Evolutionary conservation across 2,113 vertebrate species (phyloP).

Genomic region (Corythornis cristatus): DNA sequence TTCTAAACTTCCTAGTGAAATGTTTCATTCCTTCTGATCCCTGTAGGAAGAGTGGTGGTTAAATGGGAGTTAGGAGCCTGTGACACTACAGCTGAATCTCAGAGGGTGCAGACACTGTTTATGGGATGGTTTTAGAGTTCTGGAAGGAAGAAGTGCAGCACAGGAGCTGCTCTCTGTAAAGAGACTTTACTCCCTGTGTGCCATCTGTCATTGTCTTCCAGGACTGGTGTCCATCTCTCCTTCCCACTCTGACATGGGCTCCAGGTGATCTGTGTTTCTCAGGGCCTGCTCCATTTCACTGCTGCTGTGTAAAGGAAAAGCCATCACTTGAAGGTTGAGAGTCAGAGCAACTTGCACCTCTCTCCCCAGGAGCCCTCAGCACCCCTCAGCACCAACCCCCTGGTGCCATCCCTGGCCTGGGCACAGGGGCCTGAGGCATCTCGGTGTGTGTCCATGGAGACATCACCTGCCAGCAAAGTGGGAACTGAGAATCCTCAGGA

Average conservation of each 20-base stretch:
- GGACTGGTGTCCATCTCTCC: neutral
- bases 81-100: neutral
- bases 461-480: neutral
- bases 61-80: neutral
- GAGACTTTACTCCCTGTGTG: neutral
- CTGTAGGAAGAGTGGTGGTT: neutral
- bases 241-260: neutral
- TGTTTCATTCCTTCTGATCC: neutral
- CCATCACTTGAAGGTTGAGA: neutral
- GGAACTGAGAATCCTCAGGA: neutral
- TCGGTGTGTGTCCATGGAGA: neutral
- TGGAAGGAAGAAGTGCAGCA: neutral
- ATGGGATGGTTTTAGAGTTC: neutral
- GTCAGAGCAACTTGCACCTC: neutral
- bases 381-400: neutral
- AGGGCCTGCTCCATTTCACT: neutral
- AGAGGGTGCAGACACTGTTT: neutral
- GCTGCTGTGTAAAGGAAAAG: neutral
- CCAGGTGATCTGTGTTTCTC: accelerated
- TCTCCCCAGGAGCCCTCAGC: neutral
- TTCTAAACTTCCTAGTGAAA: neutral
- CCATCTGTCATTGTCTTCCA: neutral
- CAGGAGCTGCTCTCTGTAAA: neutral
- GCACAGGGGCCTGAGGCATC: neutral
- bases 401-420: neutral